Conservation (phyloP, 1,140 invertebrate genomes). For the Mizuhopecten yessoensis region DNA sequence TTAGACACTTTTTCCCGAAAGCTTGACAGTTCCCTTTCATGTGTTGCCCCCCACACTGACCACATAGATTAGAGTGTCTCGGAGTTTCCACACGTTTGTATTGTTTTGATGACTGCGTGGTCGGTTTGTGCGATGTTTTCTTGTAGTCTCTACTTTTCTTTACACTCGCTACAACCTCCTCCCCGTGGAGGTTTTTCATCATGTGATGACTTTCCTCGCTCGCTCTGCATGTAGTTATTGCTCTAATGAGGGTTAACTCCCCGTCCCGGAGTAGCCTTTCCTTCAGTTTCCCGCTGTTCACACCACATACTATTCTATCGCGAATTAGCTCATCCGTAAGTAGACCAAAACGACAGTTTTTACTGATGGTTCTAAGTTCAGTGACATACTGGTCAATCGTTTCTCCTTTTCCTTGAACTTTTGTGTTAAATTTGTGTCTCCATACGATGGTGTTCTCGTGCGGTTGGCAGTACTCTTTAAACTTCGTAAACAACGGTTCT, state of each 20-base stretch:
- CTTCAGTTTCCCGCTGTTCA: slow-evolving; percentile 11
- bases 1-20: slow-evolving; percentile 3
- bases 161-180: background rate
- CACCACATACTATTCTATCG: slow-evolving; percentile 50
- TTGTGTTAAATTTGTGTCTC: slow-evolving; percentile 44
- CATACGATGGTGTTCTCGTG: slow-evolving; percentile 13
- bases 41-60: slow-evolving; percentile 12
- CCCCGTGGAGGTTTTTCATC: background rate
- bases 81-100: too few species aligned
- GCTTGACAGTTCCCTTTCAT: slow-evolving; percentile 38
- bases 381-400: slow-evolving; percentile 46
- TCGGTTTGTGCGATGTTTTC: background rate
- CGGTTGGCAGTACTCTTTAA: slow-evolving; percentile 43
- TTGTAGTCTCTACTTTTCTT: background rate
- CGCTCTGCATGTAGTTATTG: background rate
- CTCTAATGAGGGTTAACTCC: background rate
- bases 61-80: too few species aligned
- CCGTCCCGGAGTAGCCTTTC: background rate
- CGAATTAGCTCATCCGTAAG: slow-evolving; percentile 42
- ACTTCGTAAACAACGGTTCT: slow-evolving; percentile 41
- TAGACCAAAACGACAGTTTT: slow-evolving; percentile 44
- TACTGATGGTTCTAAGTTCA: background rate
- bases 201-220: background rate
- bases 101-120: background rate
- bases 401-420: background rate